Conservation (phyloP, 2,113 vertebrate species). For the Amblyornis subalaris region DNA sequence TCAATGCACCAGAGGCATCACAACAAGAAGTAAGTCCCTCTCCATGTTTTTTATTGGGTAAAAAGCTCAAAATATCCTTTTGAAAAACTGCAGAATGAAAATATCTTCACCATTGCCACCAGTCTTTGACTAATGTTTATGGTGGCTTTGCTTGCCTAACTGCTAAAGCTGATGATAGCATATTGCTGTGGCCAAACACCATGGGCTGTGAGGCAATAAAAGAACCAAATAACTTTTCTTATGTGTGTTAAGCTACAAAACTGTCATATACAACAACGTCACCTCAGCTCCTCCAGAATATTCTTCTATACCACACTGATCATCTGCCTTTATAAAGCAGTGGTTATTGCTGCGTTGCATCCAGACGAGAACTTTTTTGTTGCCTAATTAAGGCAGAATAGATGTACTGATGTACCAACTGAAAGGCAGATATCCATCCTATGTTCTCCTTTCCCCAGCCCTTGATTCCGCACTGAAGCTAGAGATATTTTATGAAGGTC, state of each 20-base stretch:
- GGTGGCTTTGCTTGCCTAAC: neutral
- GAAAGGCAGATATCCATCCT: neutral
- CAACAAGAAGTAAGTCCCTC: neutral
- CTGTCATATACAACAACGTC: neutral
- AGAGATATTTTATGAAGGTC: conserved; percentile 24
- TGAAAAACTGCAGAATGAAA: neutral
- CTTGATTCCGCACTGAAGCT: neutral
- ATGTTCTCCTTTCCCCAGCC: neutral
- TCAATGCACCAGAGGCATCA: neutral
- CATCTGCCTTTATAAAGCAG: neutral
- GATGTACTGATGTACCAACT: neutral
- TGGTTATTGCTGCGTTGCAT: neutral
- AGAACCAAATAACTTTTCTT: neutral
- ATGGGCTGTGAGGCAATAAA: neutral
- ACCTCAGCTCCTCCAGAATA: neutral
- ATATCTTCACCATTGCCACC: neutral
- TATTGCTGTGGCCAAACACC: neutral
- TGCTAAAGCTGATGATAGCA: neutral
- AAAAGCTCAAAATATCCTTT: neutral
- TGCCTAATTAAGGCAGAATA: neutral
- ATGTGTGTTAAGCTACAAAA: neutral
- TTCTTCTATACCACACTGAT: neutral
- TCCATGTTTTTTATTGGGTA: neutral
- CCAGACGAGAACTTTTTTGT: neutral
- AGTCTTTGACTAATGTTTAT: neutral